A percentile compares a stretch with the other conserved stretches of the same genome.
phyloP scores from a whole-genome alignment of 2,797 vertebrate genomes.

The Synanceia verrucosa region DNA sequence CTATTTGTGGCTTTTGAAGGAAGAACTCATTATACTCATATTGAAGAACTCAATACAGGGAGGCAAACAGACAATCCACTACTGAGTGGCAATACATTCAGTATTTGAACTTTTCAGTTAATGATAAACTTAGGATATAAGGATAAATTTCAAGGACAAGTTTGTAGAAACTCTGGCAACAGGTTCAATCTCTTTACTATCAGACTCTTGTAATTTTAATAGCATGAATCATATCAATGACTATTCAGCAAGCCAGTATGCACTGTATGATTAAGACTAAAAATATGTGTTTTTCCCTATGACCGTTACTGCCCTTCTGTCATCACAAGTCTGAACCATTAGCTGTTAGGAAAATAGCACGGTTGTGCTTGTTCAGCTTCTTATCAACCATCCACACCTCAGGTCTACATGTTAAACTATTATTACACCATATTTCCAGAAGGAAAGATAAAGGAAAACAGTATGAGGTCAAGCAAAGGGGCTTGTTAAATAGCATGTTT shows the following conservation, averaged over 20 bases:
- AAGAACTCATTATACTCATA: no score
- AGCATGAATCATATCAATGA: conserved; percentile 46
- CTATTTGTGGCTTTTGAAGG: conserved; percentile 1
- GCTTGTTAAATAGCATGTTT: conserved; percentile 2
- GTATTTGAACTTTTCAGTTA: conserved; percentile 26
- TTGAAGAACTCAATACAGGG: not conserved
- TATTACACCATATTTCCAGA: conserved; percentile 11
- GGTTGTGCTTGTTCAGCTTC: conserved; percentile 26
- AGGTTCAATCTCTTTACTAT: conserved; percentile 27
- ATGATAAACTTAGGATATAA: conserved; percentile 35
- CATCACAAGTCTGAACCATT: conserved; percentile 14
- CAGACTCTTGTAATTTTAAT: conserved; percentile 6
- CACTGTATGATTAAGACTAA: conserved; percentile 32
- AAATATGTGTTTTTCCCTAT: conserved; percentile 21
- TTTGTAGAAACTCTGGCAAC: conserved; percentile 21
- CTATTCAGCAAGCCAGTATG: not conserved
- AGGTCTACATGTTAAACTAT: conserved; percentile 15
- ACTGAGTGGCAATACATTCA: conserved; percentile 1
- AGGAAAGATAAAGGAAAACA: conserved; percentile 1
- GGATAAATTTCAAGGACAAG: conserved; percentile 17
- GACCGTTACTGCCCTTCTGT: conserved; percentile 14
- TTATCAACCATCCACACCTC: conserved; percentile 31
- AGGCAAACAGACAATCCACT: not conserved
- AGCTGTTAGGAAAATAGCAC: conserved; percentile 22
- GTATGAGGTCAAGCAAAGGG: not conserved